Percentiles rank a stretch among this genome's conserved stretches.
Evolutionary conservation across 2,797 vertebrate genomes (phyloP).

Genomic region (Acomys russatus): DNA sequence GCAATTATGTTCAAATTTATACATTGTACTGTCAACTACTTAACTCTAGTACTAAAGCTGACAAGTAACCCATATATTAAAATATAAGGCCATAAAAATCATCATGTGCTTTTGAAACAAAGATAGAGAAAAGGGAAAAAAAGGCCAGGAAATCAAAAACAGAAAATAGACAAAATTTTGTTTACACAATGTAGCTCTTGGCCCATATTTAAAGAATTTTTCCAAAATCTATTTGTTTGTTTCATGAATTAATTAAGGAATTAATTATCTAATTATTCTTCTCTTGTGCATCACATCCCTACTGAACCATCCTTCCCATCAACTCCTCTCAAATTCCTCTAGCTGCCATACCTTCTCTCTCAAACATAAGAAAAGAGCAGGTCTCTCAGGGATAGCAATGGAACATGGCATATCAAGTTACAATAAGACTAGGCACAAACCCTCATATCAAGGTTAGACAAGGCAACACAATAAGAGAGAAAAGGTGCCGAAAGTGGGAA

Average conservation of each 20-base stretch:
- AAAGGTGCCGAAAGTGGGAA: not conserved
- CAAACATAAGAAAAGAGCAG: not conserved
- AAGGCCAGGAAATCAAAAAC: not conserved
- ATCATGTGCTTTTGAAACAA: not conserved
- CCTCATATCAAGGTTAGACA: not conserved
- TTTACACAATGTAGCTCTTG: not conserved
- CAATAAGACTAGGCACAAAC: not conserved
- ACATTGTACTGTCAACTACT: not conserved
- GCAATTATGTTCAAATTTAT: not conserved
- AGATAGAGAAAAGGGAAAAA: not conserved
- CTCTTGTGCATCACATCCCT: not conserved
- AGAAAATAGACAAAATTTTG: not conserved
- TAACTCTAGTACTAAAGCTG: not conserved
- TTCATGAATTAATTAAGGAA: not conserved
- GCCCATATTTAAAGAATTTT: not conserved
- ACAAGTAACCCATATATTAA: not conserved
- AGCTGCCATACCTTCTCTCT: not conserved
- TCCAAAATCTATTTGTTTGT: not conserved
- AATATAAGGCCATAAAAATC: fast-evolving
- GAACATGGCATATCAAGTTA: not conserved
- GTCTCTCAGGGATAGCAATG: not conserved
- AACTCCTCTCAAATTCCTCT: not conserved
- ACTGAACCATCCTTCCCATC: too few species aligned
- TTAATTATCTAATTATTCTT: not conserved
- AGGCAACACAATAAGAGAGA: not conserved